phyloP scores from a whole-genome alignment of 2,888 invertebrate species.

The Parnassius glacialis region DNA sequence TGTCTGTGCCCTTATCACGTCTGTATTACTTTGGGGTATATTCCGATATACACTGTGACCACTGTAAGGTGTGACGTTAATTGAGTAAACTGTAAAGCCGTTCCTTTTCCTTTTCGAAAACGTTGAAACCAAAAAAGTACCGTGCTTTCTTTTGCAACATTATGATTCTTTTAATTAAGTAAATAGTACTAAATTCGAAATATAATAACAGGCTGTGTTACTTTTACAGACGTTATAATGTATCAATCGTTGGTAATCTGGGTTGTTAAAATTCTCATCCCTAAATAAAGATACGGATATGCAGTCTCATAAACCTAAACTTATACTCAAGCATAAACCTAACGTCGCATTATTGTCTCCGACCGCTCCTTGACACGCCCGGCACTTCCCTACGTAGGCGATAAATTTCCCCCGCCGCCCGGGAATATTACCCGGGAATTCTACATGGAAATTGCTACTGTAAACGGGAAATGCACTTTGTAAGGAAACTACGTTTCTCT shows the following conservation, averaged over 20 bases:
- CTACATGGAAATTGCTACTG: constrained; percentile 22
- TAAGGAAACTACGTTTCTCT: constrained; percentile 13
- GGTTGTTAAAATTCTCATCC: not conserved
- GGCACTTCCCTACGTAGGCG: constrained; percentile 11
- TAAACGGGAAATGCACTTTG: constrained; percentile 25
- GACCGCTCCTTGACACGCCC: constrained; percentile 11
- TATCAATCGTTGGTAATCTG: not conserved
- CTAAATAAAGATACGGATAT: not conserved
- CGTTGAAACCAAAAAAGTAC: too few relatives aligned
- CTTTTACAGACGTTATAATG: too few relatives aligned
- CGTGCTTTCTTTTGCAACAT: too few relatives aligned
- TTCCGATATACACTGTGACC: too few relatives aligned
- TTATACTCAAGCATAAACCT: constrained; percentile 4
- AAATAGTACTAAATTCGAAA: too few relatives aligned
- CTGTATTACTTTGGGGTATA: not conserved
- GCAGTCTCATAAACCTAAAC: not conserved
- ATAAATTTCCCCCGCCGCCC: constrained; percentile 22
- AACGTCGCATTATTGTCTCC: constrained; percentile 6
- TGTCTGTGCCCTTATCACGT: not conserved
- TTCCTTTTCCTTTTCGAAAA: too few relatives aligned
- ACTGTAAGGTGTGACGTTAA: too few relatives aligned
- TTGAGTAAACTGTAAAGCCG: too few relatives aligned
- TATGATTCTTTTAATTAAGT: too few relatives aligned
- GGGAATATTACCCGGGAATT: constrained; percentile 6
- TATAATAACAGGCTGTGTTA: too few relatives aligned